Evolutionary conservation across 2,797 vertebrate genomes (phyloP), one percentile per base, ranked within the genome.

Genomic region (Vespertilio murinus): DNA sequence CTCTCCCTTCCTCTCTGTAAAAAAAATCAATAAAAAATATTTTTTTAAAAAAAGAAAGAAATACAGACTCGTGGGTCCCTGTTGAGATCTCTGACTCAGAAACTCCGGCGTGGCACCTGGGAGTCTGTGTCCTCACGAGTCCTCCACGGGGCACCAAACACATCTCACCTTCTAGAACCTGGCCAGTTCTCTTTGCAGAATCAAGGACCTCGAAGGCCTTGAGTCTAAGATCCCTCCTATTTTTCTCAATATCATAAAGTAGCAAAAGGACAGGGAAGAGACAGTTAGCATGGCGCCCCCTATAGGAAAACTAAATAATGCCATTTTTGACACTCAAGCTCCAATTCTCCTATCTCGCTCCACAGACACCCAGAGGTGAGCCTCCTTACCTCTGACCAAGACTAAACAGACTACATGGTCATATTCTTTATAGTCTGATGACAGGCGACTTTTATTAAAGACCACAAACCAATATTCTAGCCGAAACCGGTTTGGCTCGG

Each of bases 121-220:
- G 28, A 28, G n/a, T 61, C 18, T 70, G 12, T 74, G 23, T 71
- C 22, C 30, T 25, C 25, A 8, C 4, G 28, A 6, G 9, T 56
- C n/a, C 11, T 71, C 17, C 5, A 11, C 8, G 16, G 52, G n/a
- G 0, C 40, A 5, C 16, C 47, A 54, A 78, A 12, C 2, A 0
- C 17, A 35, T 16, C 14, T 93, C 25, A n/a, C 30, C 6, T 64
- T 92, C 54, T 67, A 80, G 65, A 83, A 77, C 4, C 5, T 25
- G 35, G 9, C 18, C 8, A 8, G 14, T 52, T n/a, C 42, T 80
- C 33, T 86, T 35, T 30, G 3, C 9, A 73, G 16, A 71, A 61
- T 40, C 69, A 82, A 95, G 5, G 16, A 67, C 9, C 2, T 49
- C 2, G 18, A 56, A 75, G n/a, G 3, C 3, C 14, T 80, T n/a